Percentiles rank a stretch among this genome's conserved stretches.
Conservation (phyloP, 2,797 vertebrate genomes). For the Sebastes steindachneri region DNA sequence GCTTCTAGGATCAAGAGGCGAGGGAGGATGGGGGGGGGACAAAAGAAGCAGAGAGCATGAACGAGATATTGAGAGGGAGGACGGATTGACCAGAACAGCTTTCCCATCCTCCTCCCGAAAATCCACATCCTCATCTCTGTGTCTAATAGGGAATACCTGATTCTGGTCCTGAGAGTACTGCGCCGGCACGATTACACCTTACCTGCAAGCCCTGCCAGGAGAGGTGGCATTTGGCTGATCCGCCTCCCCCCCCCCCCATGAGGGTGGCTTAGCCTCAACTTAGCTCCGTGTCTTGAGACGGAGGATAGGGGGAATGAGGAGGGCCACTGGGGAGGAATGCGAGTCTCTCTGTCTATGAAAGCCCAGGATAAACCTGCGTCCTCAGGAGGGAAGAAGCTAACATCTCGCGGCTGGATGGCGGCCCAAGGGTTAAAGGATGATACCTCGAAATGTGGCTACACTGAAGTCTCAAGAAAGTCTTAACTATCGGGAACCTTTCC, state of each 20-base stretch:
- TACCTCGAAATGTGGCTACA: constrained; percentile 9
- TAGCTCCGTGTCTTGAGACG: constrained; percentile 76
- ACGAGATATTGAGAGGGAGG: constrained; percentile 38
- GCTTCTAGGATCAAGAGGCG: constrained; percentile 68
- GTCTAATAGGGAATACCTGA: constrained; percentile 85
- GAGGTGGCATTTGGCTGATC: constrained; percentile 85
- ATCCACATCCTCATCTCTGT: constrained; percentile 82
- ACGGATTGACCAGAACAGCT: constrained; percentile 77
- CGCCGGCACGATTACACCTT: constrained; percentile 81
- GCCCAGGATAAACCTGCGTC: constrained; percentile 78
- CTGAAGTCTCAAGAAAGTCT: constrained; percentile 14
- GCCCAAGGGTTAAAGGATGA: constrained; percentile 53
- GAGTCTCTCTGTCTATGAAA: constrained; percentile 61
- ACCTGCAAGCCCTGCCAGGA: constrained; percentile 81
- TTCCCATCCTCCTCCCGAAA: constrained; percentile 74
- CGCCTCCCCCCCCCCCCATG: constrained; percentile 63
- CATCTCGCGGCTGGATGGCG: constrained; percentile 38
- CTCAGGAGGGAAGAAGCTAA: constrained; percentile 66
- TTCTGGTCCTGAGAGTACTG: constrained; percentile 80
- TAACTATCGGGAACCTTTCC: background rate
- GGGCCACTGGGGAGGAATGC: constrained; percentile 62
- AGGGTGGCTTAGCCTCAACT: constrained; percentile 80
- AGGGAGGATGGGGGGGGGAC: constrained; percentile 17
- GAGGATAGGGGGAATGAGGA: constrained; percentile 48
- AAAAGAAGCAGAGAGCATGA: constrained; percentile 37